Conservation (phyloP, 2,113 vertebrate genomes). For the Stomatorhinus ivindoensis region DNA sequence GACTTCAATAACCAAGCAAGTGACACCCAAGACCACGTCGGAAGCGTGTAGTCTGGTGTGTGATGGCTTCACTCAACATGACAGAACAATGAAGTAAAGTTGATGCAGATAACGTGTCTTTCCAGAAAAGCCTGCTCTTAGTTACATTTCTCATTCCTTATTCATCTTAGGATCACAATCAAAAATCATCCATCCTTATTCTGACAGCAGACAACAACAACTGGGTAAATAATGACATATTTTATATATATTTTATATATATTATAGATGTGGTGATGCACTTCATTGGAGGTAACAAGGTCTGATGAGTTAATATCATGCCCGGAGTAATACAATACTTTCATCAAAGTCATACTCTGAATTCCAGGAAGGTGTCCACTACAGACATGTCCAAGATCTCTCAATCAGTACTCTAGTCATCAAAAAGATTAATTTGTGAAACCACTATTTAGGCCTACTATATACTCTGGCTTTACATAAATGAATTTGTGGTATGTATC, state of each 20-base stretch:
- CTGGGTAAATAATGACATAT: background rate
- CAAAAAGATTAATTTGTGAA: background rate
- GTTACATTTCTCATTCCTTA: background rate
- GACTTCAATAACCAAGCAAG: background rate
- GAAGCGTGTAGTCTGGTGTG: background rate
- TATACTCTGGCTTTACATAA: background rate
- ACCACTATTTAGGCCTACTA: background rate
- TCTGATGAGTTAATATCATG: conserved; percentile 27
- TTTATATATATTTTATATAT: background rate
- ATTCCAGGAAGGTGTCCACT: conserved; percentile 26
- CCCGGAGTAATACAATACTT: conserved; percentile 47
- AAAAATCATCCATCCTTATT: conserved; percentile 14
- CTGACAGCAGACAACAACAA: conserved; percentile 18
- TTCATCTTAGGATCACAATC: background rate
- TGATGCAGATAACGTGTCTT: background rate
- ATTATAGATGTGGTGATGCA: background rate
- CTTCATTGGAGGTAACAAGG: background rate
- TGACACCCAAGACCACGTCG: background rate
- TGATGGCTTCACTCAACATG: background rate
- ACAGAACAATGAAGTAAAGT: background rate
- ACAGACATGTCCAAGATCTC: background rate
- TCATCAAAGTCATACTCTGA: conserved; percentile 50
- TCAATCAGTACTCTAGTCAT: background rate
- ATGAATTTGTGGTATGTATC: background rate
- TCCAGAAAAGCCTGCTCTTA: background rate